A percentile compares a stretch with the other conserved stretches of the same genome.
phyloP scores from a whole-genome alignment of 2,888 invertebrate species.

The Macrophya annulata region DNA sequence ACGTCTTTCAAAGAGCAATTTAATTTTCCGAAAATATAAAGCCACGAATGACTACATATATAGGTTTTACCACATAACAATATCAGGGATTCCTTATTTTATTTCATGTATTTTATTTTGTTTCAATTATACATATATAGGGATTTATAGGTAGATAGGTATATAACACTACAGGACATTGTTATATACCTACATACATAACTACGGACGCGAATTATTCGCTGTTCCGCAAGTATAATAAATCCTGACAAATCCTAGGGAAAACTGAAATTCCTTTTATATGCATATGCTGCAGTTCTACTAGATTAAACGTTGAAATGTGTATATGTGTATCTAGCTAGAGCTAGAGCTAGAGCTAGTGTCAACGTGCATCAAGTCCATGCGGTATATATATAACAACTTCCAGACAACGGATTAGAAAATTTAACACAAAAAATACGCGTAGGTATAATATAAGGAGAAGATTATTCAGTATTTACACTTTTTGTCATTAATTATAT shows the following conservation, averaged over 20 bases:
- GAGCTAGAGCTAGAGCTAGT: background rate
- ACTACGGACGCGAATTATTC: conserved; percentile 11
- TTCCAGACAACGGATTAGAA: background rate
- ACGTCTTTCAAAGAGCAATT: background rate
- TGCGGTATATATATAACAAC: background rate
- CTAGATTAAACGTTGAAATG: conserved; percentile 41
- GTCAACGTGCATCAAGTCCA: conserved; percentile 27
- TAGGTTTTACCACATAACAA: background rate
- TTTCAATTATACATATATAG: no score
- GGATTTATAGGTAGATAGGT: background rate
- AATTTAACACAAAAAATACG: background rate
- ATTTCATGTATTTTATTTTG: no score
- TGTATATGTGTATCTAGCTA: background rate
- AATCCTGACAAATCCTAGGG: conserved; percentile 20
- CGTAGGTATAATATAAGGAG: no score
- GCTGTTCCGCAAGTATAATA: conserved; percentile 14
- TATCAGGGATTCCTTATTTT: no score
- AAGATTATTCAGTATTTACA: conserved; percentile 10
- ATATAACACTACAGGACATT: background rate
- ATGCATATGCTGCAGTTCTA: conserved; percentile 15
- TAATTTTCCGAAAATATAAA: background rate
- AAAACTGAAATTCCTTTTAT: background rate
- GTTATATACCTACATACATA: background rate
- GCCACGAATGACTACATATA: background rate
- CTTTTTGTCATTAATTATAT: no score